phyloP scores from a whole-genome alignment of 2,113 vertebrate species.

The Stercorarius parasiticus region DNA sequence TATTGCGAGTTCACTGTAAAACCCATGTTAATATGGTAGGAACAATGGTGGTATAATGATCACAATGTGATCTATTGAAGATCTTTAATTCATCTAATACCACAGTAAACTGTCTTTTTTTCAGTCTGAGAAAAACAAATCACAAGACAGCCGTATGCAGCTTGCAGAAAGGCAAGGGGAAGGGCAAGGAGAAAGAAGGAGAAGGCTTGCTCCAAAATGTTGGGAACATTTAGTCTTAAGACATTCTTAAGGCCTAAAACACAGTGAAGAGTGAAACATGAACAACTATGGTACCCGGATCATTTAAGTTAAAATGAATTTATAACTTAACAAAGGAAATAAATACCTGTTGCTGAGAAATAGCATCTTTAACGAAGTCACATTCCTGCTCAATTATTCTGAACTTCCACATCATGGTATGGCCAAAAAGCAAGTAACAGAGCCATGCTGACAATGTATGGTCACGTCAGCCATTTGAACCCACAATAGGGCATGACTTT shows the following conservation, averaged over 20 bases:
- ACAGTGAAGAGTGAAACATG: not conserved
- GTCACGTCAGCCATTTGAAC: not conserved
- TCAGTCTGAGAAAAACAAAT: not conserved
- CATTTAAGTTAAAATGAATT: not conserved
- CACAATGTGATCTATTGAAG: not conserved
- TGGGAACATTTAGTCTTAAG: not conserved
- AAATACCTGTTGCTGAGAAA: not conserved
- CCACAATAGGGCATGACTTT: not conserved
- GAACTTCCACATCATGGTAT: not conserved
- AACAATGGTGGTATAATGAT: not conserved
- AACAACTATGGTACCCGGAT: not conserved
- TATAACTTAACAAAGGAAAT: not conserved
- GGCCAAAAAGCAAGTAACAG: not conserved
- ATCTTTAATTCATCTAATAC: not conserved
- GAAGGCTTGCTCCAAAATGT: not conserved
- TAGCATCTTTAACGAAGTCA: not conserved
- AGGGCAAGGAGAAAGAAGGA: not conserved
- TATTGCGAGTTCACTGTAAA: not conserved
- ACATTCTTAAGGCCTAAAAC: not conserved
- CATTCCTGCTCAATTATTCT: not conserved
- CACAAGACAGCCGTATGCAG: not conserved
- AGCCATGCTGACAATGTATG: not conserved
- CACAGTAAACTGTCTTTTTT: not conserved
- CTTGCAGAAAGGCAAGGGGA: not conserved
- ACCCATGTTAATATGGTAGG: not conserved